A percentile compares a stretch with the other conserved stretches of the same genome.
phyloP scores from a whole-genome alignment of 1,140 invertebrate species.

The Galendromus occidentalis region DNA sequence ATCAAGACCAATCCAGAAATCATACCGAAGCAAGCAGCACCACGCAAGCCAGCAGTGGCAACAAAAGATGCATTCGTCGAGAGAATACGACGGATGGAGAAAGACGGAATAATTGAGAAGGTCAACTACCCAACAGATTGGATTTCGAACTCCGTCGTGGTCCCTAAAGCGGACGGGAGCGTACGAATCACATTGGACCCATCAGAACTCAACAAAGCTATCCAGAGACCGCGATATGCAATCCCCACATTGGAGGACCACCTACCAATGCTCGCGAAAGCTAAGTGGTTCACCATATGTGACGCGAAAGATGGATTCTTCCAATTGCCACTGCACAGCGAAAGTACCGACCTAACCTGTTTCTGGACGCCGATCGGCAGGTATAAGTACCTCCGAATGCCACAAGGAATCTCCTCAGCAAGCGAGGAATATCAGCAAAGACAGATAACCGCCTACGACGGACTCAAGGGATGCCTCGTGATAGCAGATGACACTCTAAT shows the following conservation, averaged over 20 bases:
- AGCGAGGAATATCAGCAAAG: background rate
- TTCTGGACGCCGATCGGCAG: slow-evolving; percentile 24
- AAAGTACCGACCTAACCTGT: slow-evolving; percentile 19
- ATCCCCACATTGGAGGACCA: too few species aligned
- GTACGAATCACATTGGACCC: slow-evolving; percentile 34
- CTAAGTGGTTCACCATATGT: slow-evolving; percentile 12
- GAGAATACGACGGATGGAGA: slow-evolving; percentile 23
- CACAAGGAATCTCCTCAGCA: slow-evolving; percentile 21
- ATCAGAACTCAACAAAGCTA: slow-evolving; percentile 29
- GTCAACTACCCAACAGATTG: slow-evolving; percentile 29
- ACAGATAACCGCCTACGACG: too few species aligned
- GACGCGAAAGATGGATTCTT: slow-evolving; percentile 24
- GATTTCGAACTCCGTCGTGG: slow-evolving; percentile 29
- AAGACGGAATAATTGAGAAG: slow-evolving; percentile 18
- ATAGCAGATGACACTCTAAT: too few species aligned
- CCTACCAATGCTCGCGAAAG: too few species aligned
- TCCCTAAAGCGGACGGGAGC: slow-evolving; percentile 28
- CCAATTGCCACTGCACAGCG: slow-evolving; percentile 20
- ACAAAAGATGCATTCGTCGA: slow-evolving; percentile 17
- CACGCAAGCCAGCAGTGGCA: too few species aligned
- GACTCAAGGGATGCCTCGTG: too few species aligned
- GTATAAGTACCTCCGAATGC: slow-evolving; percentile 20
- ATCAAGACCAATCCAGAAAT: too few species aligned
- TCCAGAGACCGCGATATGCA: slow-evolving; percentile 21
- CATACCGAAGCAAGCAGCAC: too few species aligned